These are phyloP conservation scores for Mastacembelus armatus DNA, from an alignment of 2,797 vertebrate species.

Conservation along the genomic window DNA sequence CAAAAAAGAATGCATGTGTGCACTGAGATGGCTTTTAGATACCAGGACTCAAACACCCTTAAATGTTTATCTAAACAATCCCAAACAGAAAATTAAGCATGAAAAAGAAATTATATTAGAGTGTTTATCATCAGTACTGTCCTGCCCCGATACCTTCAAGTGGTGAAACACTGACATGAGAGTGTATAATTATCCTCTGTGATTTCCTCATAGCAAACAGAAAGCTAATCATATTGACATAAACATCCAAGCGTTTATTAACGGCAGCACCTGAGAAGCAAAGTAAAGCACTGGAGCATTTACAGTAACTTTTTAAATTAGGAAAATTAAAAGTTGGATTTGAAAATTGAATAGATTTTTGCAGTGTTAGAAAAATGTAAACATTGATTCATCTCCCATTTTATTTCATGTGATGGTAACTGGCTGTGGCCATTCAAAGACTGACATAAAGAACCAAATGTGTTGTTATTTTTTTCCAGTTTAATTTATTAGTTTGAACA, in stretches of 20 bases:
- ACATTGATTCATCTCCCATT: constrained; percentile 10
- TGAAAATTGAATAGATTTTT: constrained; percentile 31
- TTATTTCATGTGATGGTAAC: constrained; percentile 39
- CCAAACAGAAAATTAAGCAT: constrained; percentile 19
- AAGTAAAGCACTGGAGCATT: constrained; percentile 25
- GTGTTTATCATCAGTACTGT: constrained; percentile 13
- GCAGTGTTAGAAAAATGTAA: constrained; percentile 5
- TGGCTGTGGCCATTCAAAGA: no score
- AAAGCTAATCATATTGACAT: constrained; percentile 25
- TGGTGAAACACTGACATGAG: constrained; percentile 16
- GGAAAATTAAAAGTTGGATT: constrained; percentile 34
- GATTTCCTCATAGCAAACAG: constrained; percentile 25
- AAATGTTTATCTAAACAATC: constrained; percentile 49
- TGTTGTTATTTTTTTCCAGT: background rate
- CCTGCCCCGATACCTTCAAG: constrained; percentile 7
- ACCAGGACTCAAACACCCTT: constrained; percentile 45
- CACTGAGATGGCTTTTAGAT: constrained; percentile 59
- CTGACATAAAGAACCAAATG: background rate
- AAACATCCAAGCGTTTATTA: constrained; percentile 52
- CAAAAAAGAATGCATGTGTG: constrained; percentile 56
- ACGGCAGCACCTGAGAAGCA: constrained; percentile 32
- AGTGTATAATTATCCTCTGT: constrained; percentile 13
- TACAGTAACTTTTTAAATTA: constrained; percentile 45
- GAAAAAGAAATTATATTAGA: constrained; percentile 28
- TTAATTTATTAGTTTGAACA: background rate